A percentile compares a stretch with the other conserved stretches of the same genome.
These are phyloP conservation scores for Melieria picta DNA, from an alignment of 2,888 invertebrate species.

Conservation along the genomic window DNA sequence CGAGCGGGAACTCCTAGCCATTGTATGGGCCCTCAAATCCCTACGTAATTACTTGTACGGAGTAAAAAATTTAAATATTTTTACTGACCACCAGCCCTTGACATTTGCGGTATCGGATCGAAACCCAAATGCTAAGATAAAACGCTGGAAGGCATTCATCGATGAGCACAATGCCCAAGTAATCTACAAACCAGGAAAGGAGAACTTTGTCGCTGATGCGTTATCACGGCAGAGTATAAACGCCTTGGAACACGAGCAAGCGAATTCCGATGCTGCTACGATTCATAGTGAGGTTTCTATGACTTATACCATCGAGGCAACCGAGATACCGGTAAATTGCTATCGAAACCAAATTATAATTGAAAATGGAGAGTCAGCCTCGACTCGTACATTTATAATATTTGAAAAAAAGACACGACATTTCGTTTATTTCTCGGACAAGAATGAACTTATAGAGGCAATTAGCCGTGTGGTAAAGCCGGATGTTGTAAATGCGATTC, in stretches of 20 bases:
- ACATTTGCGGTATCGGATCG: constrained; percentile 29
- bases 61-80: constrained; percentile 10
- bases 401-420: constrained; percentile 39
- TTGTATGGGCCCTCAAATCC: constrained; percentile 11
- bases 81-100: constrained; percentile 24
- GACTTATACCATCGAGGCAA: constrained; percentile 39
- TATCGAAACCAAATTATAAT: constrained; percentile 43
- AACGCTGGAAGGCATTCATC: constrained; percentile 27
- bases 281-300: constrained; percentile 39
- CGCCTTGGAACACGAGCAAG: constrained; percentile 26
- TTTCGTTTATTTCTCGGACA: constrained; percentile 31
- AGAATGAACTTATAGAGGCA: constrained; percentile 19
- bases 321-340: constrained; percentile 43
- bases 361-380: constrained; percentile 29
- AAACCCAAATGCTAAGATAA: constrained; percentile 31
- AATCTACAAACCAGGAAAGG: constrained; percentile 26
- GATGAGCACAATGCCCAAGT: constrained; percentile 24
- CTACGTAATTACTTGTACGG: constrained; percentile 20
- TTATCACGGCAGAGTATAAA: too few species aligned
- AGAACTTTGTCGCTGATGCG: constrained; percentile 30
- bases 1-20: neutral
- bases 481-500: constrained; percentile 36
- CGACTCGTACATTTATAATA: constrained; percentile 16
- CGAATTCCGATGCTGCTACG: constrained; percentile 24
- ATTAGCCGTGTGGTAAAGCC: constrained; percentile 14